Conservation (phyloP, 2,113 vertebrate species). For the Carassius auratus region DNA sequence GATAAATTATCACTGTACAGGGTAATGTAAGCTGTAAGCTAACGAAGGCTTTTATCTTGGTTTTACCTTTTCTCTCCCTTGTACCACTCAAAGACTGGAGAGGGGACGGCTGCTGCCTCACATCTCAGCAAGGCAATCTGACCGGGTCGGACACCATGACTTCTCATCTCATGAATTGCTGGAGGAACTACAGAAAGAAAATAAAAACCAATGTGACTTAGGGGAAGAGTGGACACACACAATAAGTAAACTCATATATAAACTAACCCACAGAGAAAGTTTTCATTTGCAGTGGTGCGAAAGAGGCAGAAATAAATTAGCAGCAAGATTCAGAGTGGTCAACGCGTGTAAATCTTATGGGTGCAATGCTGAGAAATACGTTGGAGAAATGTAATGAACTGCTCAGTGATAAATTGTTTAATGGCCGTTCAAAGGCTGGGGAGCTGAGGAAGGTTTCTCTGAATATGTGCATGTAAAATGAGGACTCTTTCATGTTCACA, state of each 20-base stretch:
- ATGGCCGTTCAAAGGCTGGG: conserved; percentile 77
- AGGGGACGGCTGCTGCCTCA: conserved; percentile 91
- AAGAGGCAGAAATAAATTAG: conserved; percentile 28
- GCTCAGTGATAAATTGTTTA: conserved; percentile 76
- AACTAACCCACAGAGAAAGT: background rate
- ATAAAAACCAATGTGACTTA: conserved; percentile 11
- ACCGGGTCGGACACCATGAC: conserved; percentile 84
- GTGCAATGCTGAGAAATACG: conserved; percentile 50
- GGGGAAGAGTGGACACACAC: background rate
- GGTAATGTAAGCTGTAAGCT: background rate
- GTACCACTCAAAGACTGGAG: conserved; percentile 94
- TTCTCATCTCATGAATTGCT: conserved; percentile 95
- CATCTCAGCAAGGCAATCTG: conserved; percentile 90
- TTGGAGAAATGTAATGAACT: conserved; percentile 70
- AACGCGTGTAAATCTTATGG: conserved; percentile 51
- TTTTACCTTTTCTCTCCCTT: conserved; percentile 97
- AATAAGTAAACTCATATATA: background rate
- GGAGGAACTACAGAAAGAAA: conserved; percentile 84
- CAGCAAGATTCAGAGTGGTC: conserved; percentile 45
- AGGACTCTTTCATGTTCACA: conserved; percentile 72
- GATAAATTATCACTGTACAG: conserved; percentile 5
- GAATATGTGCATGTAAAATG: conserved; percentile 72
- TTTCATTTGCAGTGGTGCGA: background rate
- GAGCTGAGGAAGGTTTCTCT: conserved; percentile 67
- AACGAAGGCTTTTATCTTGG: conserved; percentile 40